These are phyloP conservation scores for Bruchidius siliquastri DNA, from an alignment of 2,888 invertebrate species.

Conservation along the genomic window DNA sequence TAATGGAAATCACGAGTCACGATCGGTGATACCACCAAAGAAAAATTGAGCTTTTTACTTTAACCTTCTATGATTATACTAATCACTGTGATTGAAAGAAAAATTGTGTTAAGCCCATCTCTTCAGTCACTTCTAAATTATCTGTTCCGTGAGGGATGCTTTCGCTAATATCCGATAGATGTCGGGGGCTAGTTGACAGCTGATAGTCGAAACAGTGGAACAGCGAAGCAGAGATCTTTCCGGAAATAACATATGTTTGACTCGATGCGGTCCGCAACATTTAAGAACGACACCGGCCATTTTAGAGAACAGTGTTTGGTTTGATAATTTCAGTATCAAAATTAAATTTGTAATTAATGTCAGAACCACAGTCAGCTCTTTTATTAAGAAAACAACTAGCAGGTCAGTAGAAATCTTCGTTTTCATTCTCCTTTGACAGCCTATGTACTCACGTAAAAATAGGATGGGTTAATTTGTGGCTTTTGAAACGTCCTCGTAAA, in stretches of 20 bases:
- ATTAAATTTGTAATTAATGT: slow-evolving; percentile 84
- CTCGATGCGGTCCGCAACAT: slow-evolving; percentile 36
- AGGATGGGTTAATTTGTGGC: slow-evolving; percentile 5
- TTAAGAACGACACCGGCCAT: slow-evolving; percentile 58
- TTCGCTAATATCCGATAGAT: slow-evolving; percentile 12
- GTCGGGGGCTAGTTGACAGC: slow-evolving; percentile 22
- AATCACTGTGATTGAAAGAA: background rate
- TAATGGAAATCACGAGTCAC: too few relatives aligned
- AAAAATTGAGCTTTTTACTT: too few relatives aligned
- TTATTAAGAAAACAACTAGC: slow-evolving; percentile 93
- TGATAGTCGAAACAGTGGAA: slow-evolving; percentile 25
- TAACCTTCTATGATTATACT: too few relatives aligned
- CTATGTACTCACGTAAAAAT: slow-evolving; percentile 9
- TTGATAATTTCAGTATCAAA: slow-evolving; percentile 54
- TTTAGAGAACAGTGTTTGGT: slow-evolving; percentile 57
- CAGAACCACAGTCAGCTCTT: slow-evolving; percentile 93
- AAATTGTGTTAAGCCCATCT: background rate
- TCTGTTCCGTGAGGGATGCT: background rate
- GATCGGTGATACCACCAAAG: too few relatives aligned
- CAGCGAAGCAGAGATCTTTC: slow-evolving; percentile 34
- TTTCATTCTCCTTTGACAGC: slow-evolving; percentile 9
- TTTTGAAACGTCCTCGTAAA: slow-evolving; percentile 25
- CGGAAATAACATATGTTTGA: slow-evolving; percentile 48
- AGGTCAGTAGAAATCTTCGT: slow-evolving; percentile 60
- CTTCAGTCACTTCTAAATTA: background rate